Evolutionary conservation across 2,888 invertebrate genomes (phyloP), one percentile per base, ranked within the genome.

Genomic region (Apamea crenata): DNA sequence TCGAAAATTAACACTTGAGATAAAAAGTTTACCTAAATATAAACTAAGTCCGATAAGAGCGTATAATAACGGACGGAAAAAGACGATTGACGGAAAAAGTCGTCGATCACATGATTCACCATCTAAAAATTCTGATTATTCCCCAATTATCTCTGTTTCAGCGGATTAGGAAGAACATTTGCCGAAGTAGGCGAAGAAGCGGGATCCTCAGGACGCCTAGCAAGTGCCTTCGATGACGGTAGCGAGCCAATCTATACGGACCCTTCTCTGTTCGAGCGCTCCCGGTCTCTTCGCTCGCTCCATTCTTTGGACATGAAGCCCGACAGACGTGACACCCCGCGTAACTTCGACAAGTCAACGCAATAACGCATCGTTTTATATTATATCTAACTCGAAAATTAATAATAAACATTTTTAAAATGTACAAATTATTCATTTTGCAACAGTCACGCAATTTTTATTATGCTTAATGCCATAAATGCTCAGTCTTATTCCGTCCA

Each of bases 201-300:
- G n/a, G 97, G 95, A 78, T 97, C 96, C 36, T 96, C 94, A 84
- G 97, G 96, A n/a, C 93, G 96, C 25, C 88, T 97, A 80, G 96
- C 97, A 5, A 96, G 93, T 81, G 97, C 97, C 29, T 99, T 99
- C 92, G 98, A 98, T 92, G 99, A 99, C 94, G 99, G 99, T 61
- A 99, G 99, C 93, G 99, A 99, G 94, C 99, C 99, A 1, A 99
- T 99, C 90, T 99, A 99, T 95, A 99, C 99, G 0, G 99, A 99
- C 95, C 99, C 99, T 0, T 99, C 99, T 4, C 97, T 99, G 61
- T 99, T 99, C 92, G 99, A 99, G 95, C 97, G 99, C 88, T 98
- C 98, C 53, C 97, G 98, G 92, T 98, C 98, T 74, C 96, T 98
- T 59, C 96, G 98, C 87, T 98, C 98, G 84, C 95, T 98, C 71